phyloP scores from a whole-genome alignment of 2,113 vertebrate genomes.

The Mobula birostris region DNA sequence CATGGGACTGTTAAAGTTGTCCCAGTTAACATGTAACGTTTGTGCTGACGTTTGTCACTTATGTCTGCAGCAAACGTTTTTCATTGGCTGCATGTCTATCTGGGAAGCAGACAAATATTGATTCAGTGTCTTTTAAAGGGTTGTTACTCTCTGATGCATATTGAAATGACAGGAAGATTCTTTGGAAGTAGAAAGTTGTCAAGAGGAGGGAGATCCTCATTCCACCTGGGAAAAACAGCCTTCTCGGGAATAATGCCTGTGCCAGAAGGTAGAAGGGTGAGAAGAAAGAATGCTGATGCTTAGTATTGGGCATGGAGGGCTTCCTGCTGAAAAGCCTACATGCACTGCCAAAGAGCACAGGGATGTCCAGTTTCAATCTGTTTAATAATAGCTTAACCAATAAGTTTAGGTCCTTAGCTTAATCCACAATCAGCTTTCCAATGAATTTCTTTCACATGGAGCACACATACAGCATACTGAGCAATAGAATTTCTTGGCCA shows the following conservation, averaged over 20 bases:
- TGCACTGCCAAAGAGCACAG: not conserved
- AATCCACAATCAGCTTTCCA: too few relatives aligned
- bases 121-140: not conserved
- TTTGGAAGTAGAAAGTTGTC: not conserved
- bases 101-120: not conserved
- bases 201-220: not conserved
- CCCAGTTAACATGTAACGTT: not conserved
- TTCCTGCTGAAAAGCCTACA: not conserved
- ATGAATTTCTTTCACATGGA: too few relatives aligned
- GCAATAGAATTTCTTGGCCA: too few relatives aligned
- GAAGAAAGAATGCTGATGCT: not conserved
- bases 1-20: not conserved
- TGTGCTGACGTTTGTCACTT: not conserved
- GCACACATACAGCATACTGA: too few relatives aligned
- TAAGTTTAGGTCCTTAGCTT: too few relatives aligned
- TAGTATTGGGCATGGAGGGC: not conserved
- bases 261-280: not conserved
- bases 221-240: not conserved
- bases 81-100: not conserved
- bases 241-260: not conserved
- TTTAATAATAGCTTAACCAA: too few relatives aligned
- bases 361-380: not conserved
- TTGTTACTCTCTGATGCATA: not conserved
- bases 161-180: not conserved
- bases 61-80: not conserved